Percentiles rank a stretch among this genome's conserved stretches.
Conservation (phyloP, 2,797 vertebrate genomes). For the Telmatherina bonti region DNA sequence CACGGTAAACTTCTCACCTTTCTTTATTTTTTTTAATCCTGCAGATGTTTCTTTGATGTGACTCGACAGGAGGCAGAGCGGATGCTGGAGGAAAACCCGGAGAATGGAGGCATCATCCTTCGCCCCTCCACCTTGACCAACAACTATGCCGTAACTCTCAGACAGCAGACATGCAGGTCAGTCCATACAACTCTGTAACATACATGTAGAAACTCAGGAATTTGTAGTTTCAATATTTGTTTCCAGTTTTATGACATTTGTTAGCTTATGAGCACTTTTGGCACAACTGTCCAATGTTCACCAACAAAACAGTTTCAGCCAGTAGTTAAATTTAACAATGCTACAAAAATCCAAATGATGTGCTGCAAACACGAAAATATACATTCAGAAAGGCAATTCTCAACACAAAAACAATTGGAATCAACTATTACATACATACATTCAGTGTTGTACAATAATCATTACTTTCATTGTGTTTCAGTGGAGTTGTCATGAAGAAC, state of each 20-base stretch:
- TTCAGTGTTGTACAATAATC: not conserved
- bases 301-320: not conserved
- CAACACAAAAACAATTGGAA: not conserved
- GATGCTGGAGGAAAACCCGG: constrained; percentile 82
- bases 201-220: not conserved
- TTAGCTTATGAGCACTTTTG: not conserved
- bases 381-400: not conserved
- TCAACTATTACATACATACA: not conserved
- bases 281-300: not conserved
- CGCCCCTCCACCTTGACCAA: constrained; percentile 81
- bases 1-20: not conserved
- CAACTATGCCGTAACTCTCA: constrained; percentile 84
- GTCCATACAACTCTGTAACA: not conserved
- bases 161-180: constrained; percentile 63
- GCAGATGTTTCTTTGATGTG: constrained; percentile 77
- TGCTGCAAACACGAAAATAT: not conserved
- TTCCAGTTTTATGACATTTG: not conserved
- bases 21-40: not conserved
- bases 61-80: constrained; percentile 80
- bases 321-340: not conserved
- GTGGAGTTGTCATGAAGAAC: constrained; percentile 65
- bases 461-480: constrained; percentile 51
- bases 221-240: not conserved
- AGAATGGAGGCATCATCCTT: constrained; percentile 84
- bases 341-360: not conserved